Percentiles rank a stretch among this genome's conserved stretches.
phyloP scores from a whole-genome alignment of 2,888 invertebrate genomes.

The Drosophila putrida region DNA sequence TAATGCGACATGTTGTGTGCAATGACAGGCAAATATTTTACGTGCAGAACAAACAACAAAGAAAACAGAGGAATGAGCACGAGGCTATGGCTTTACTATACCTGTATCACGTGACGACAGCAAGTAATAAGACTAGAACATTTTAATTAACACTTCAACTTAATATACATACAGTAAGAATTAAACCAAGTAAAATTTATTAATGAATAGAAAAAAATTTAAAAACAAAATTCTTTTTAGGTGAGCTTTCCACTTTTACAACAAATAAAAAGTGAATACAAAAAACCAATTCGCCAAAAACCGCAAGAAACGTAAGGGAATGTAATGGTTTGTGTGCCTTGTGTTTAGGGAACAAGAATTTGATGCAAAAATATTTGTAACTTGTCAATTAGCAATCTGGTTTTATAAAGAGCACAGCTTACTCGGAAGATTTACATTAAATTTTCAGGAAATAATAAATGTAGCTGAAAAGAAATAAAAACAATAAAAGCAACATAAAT shows the following conservation, averaged over 20 bases:
- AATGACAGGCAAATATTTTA: slow-evolving; percentile 81
- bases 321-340: slow-evolving; percentile 9
- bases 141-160: slow-evolving; percentile 4
- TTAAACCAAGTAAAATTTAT: background rate
- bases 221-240: too few relatives aligned
- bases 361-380: slow-evolving; percentile 13
- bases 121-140: background rate
- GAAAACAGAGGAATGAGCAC: background rate
- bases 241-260: too few relatives aligned
- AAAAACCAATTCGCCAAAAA: slow-evolving; percentile 8
- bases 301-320: slow-evolving; percentile 5
- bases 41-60: slow-evolving; percentile 61
- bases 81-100: slow-evolving; percentile 30
- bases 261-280: background rate
- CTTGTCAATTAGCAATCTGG: slow-evolving; percentile 2
- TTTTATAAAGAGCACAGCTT: too few relatives aligned
- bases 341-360: slow-evolving; percentile 16
- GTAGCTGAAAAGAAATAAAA: background rate
- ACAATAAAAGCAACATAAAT: background rate
- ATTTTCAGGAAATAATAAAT: slow-evolving; percentile 4
- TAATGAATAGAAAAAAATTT: background rate
- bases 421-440: background rate
- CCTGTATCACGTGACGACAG: slow-evolving; percentile 16
- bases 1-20: slow-evolving; percentile 53
- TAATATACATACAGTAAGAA: background rate